These are phyloP conservation scores for Ceratothoa steindachneri DNA, from an alignment of 2,888 invertebrate species.

Conservation along the genomic window DNA sequence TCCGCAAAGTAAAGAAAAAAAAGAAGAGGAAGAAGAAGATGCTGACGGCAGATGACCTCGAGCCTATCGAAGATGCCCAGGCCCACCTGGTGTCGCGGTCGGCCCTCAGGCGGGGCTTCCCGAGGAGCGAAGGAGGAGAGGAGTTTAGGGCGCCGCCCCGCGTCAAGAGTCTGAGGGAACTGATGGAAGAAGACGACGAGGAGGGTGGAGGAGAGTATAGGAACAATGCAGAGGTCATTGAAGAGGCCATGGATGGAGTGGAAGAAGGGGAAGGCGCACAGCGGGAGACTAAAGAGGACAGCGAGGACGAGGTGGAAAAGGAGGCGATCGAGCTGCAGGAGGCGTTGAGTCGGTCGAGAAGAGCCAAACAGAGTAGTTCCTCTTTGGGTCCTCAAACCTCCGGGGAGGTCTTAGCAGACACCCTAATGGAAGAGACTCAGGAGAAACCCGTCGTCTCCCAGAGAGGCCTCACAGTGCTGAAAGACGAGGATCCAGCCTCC, in stretches of 20 bases:
- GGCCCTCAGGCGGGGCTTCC: slow-evolving; percentile 1
- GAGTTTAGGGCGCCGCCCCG: neutral
- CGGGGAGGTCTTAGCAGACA: slow-evolving; percentile 35
- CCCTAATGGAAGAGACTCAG: slow-evolving; percentile 32
- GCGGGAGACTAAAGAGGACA: slow-evolving; percentile 53
- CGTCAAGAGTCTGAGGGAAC: slow-evolving; percentile 20
- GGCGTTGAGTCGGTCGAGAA: slow-evolving; percentile 30
- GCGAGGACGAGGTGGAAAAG: slow-evolving; percentile 51
- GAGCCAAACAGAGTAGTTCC: slow-evolving; percentile 31
- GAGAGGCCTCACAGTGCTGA: neutral
- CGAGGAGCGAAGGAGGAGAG: neutral
- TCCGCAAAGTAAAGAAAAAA: slow-evolving; percentile 81
- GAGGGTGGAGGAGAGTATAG: neutral
- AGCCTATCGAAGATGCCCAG: slow-evolving; percentile 53
- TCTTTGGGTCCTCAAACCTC: neutral
- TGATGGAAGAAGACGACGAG: slow-evolving; percentile 45
- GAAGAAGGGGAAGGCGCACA: slow-evolving; percentile 26
- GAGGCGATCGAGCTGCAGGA: slow-evolving; percentile 47
- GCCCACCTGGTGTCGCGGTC: slow-evolving; percentile 49
- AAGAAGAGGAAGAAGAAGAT: slow-evolving; percentile 58
- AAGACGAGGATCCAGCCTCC: slow-evolving; percentile 16
- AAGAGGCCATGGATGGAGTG: neutral
- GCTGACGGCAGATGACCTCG: slow-evolving; percentile 69
- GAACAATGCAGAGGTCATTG: slow-evolving; percentile 17
- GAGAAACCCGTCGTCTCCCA: slow-evolving; percentile 25